Evolutionary conservation across 2,113 vertebrate genomes (phyloP).

Genomic region (Gasterosteus nipponicus): DNA sequence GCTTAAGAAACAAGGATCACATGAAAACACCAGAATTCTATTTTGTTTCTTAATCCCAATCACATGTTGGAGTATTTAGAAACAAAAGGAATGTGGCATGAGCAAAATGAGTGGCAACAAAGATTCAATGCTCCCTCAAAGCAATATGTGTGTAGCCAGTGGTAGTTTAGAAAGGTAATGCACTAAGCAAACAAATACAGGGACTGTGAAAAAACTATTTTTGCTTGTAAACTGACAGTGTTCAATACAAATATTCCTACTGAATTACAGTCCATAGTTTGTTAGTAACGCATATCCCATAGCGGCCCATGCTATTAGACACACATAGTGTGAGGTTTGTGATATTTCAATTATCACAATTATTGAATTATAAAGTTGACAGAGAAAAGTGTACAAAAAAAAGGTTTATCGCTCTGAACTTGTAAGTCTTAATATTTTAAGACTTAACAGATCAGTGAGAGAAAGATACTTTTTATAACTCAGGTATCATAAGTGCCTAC

Average conservation of each 20-base stretch:
- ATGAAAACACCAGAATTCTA: conserved; percentile 1
- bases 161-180: neutral
- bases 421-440: neutral
- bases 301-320: neutral
- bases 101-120: neutral
- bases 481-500: neutral
- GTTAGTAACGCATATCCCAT: neutral
- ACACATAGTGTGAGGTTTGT: neutral
- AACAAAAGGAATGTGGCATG: conserved; percentile 52
- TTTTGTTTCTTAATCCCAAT: conserved; percentile 57
- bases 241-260: neutral
- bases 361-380: neutral
- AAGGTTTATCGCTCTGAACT: neutral
- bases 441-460: too few species aligned
- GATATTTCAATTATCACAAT: neutral
- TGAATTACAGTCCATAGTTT: neutral
- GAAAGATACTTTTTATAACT: neutral
- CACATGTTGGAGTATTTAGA: conserved; percentile 54
- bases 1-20: conserved; percentile 11
- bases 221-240: neutral
- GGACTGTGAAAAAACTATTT: neutral
- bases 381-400: neutral
- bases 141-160: neutral
- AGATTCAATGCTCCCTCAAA: neutral
- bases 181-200: neutral